Evolutionary conservation across 2,888 invertebrate species (phyloP), one percentile per base, ranked within the genome.

Genomic region (Mystacides longicornis): DNA sequence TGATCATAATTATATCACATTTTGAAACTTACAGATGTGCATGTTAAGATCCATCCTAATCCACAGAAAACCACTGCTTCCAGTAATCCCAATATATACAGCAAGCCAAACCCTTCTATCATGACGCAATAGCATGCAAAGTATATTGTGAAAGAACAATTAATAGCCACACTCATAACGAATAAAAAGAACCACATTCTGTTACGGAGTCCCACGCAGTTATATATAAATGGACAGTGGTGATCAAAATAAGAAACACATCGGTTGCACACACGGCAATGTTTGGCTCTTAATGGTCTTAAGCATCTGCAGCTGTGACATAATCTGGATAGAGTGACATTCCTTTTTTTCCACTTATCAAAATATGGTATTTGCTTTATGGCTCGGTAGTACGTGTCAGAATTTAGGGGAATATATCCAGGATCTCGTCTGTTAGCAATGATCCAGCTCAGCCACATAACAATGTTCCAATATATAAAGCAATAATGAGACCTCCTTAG

Each of bases 221-320:
- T 95, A 72, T 93, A 92, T 64, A 95, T 93, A 68, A 94, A 95
- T 0, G 94, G 94, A 68, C 95, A 95, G 69, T 95, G 94, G 71
- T 95, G 94, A 69, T 95, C 94, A 67, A 94, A 93, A 69, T 93
- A 91, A 1, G 85, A 84, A 2, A 92, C 89, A 67, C 91, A 91
- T 55, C 91, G 82, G 68, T 93, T 93, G 73, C 94, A 95, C 52
- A 93, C 86, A 49, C 93, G 82, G 65, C 95, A 95, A 69, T 95
- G 94, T 69, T 94, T 94, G 4, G 93, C 92, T 67, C 94, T 79
- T 33, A 93, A 68, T 0, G 94, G 93, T 61, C 93, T 80, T 58
- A 94, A 77, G 64, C 92, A 92, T 53, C 91, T 82, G 67, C 94
- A 95, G 47, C 93, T 93, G 67, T 95, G 94, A 66, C 95, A 95